Base-by-base conservation (phyloP, 2,888 invertebrate genomes). In the Drosophila lutescens region DNA sequence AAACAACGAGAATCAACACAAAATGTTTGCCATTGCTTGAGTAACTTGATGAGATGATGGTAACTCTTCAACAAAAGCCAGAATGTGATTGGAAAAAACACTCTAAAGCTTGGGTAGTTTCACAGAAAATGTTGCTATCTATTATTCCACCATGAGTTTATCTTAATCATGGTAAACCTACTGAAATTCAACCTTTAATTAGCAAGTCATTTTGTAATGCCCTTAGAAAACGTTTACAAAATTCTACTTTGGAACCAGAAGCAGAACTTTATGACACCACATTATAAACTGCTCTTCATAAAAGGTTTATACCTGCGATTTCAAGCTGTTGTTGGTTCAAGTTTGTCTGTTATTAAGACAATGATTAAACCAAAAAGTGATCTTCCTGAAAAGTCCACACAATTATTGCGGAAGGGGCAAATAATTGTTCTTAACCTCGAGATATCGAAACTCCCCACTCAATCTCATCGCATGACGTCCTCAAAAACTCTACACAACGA, bases 1-100 rank as follows among this genome's bases (percentile, higher is more conserved):
- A 69, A 46, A 49, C 50, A 46, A 44, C 20, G 50, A 43, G 68
- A 76, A 61, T 67, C 59, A 67, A 70, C n/a, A 36, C 34, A 67
- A 72, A 59, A 61, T 62, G 54, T 69, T 71, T 67, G 56, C 56
- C 65, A 77, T 76, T 67, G 66, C 66, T 38, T n/a, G 32, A 62
- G 23, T 46, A 46, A 46, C 43, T 47, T 51, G 53, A 17, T 40
- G 30, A 44, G 26, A 26, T 26, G 55, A 38, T n/a, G 51, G 54
- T 36, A 62, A 34, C 32, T 32, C 50, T 36, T 46, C 26, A 40
- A 50, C 34, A 13, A 10, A 51, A 59, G 40, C 32, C 43, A 34
- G 36, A 50, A 51, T 49, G 40, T 49, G 57, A 47, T 57, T 17
- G 17, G 17, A 30, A 13, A 47, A 26, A 26, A 26, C 26, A 26